phyloP scores from a whole-genome alignment of 2,113 vertebrate species.

The Prochilodus magdalenae region DNA sequence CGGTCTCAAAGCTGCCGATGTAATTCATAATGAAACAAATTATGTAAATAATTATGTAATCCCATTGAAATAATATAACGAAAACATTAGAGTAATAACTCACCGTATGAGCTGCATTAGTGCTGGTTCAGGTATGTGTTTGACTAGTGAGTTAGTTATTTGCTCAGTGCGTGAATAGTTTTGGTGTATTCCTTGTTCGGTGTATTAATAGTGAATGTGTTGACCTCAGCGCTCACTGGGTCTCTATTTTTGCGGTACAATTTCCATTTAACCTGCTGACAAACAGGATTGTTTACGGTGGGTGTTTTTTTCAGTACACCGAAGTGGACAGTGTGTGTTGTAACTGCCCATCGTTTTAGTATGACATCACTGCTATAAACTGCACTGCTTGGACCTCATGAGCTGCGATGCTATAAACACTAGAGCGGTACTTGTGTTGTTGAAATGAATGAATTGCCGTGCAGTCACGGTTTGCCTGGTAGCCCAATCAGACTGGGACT shows the following conservation, averaged over 20 bases:
- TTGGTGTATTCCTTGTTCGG: too few relatives aligned
- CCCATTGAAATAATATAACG: too few relatives aligned
- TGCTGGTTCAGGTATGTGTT: too few relatives aligned
- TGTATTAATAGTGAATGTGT: not conserved
- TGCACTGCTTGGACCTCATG: not conserved
- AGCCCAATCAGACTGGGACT: too few relatives aligned
- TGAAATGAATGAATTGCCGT: not conserved
- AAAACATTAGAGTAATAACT: too few relatives aligned
- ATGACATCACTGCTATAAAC: not conserved
- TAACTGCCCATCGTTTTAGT: not conserved
- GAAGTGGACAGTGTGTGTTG: not conserved
- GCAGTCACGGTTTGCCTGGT: too few relatives aligned
- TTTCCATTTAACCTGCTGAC: not conserved
- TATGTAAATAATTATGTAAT: too few relatives aligned
- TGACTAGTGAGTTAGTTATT: too few relatives aligned
- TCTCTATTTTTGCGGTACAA: not conserved
- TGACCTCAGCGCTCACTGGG: not conserved
- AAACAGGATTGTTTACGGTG: not conserved
- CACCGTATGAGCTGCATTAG: too few relatives aligned
- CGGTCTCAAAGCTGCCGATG: too few relatives aligned
- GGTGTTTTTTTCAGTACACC: not conserved
- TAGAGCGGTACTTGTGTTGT: not conserved
- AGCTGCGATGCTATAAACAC: not conserved
- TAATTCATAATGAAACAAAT: too few relatives aligned
- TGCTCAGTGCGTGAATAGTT: too few relatives aligned